Evolutionary conservation across 2,797 vertebrate species (phyloP).

Genomic region (Phyllotis vaccarum): DNA sequence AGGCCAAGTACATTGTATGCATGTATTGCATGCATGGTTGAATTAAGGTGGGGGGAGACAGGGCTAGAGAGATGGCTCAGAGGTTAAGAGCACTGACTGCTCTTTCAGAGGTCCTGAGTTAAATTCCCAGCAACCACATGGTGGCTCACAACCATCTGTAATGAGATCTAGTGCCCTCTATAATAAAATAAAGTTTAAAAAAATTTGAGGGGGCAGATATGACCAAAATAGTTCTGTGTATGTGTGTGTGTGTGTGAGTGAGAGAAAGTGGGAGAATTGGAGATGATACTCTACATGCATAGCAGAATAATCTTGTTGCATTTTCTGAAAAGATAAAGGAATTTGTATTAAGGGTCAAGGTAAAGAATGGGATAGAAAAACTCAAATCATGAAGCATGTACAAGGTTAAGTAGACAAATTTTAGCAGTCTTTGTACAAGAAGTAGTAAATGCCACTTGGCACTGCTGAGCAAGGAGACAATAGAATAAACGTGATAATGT

Average conservation of each 20-base stretch:
- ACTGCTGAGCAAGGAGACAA: not conserved
- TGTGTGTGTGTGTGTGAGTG: not conserved
- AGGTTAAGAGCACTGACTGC: too few relatives aligned
- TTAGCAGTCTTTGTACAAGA: conserved; percentile 36
- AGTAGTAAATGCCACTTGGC: not conserved
- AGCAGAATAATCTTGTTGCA: not conserved
- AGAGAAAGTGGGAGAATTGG: not conserved
- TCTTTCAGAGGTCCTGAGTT: too few relatives aligned
- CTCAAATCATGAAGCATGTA: not conserved
- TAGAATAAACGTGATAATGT: conserved; percentile 30
- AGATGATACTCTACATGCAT: not conserved
- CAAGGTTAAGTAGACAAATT: conserved; percentile 32
- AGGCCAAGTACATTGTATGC: not conserved
- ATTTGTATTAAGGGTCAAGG: conserved; percentile 7
- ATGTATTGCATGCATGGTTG: not conserved
- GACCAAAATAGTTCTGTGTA: not conserved
- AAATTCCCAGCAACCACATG: too few relatives aligned
- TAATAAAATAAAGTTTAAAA: too few relatives aligned
- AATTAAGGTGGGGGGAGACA: not conserved
- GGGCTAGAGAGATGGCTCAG: too few relatives aligned
- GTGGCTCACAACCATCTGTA: too few relatives aligned
- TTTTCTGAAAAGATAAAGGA: not conserved
- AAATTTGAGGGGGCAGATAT: not conserved
- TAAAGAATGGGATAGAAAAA: not conserved
- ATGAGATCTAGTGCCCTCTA: too few relatives aligned